A percentile compares a stretch with the other conserved stretches of the same genome.
Evolutionary conservation across 1,140 invertebrate genomes (phyloP).

Genomic region (Drosophila suzukii): DNA sequence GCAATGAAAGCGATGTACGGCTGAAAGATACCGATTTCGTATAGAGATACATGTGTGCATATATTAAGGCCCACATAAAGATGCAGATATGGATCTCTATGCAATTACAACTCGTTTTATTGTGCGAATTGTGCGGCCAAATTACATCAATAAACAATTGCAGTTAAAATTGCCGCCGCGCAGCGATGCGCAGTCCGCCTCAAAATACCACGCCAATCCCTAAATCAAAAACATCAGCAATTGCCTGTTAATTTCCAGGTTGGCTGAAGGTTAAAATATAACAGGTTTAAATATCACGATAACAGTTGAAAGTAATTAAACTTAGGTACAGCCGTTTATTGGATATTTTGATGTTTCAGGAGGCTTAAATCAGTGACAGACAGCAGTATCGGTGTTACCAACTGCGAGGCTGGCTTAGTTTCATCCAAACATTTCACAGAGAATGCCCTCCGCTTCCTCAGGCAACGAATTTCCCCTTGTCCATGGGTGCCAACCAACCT

Average conservation of each 20-base stretch:
- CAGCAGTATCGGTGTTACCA: neutral
- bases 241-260: neutral
- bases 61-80: slow-evolving; percentile 20
- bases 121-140: slow-evolving; percentile 69
- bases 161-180: slow-evolving; percentile 12
- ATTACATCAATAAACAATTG: slow-evolving; percentile 73
- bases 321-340: neutral
- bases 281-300: too few species aligned
- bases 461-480: slow-evolving; percentile 16
- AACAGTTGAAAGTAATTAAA: neutral
- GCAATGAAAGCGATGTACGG: slow-evolving; percentile 52
- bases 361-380: neutral
- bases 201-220: slow-evolving; percentile 15
- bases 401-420: neutral
- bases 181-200: slow-evolving; percentile 37
- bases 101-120: slow-evolving; percentile 73
- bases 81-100: slow-evolving; percentile 52
- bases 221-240: slow-evolving; percentile 21
- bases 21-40: slow-evolving; percentile 19
- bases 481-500: slow-evolving; percentile 25
- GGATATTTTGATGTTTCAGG: too few species aligned
- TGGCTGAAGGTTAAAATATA: neutral
- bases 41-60: slow-evolving; percentile 17
- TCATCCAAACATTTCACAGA: neutral
- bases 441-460: neutral